Base-by-base conservation (phyloP, 2,113 vertebrate species). In the Lepisosteus osseus region DNA sequence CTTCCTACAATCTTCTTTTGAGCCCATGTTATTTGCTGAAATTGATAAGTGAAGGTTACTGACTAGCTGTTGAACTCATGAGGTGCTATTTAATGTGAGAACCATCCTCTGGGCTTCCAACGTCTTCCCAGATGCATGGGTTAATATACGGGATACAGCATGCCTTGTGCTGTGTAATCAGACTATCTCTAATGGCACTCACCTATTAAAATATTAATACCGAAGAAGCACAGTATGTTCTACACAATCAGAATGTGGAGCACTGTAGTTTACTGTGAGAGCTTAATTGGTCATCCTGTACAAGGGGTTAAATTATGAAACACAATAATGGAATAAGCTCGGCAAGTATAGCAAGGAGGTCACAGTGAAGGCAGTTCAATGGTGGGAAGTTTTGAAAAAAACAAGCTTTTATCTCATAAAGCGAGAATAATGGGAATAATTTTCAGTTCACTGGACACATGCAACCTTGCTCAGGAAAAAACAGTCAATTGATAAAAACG, bases 21-120 rank as follows among this genome's bases (percentile, higher is more conserved):
- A 29, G 61, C 80, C 76, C 70, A 62, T 74, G 70, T 78, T 42
- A 76, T 85, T 83, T 78, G 78, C 72, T 54, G 68, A 73, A 78
- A 83, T 84, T 83, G 85, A 86, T 85, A 85, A 85, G 84, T 83
- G 75, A 75, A 79, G 82, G 87, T 83, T 77, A 78, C 74, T 67
- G 75, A 72, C 69, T 76, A 67, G 79, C 66, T 72, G 61, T 71
- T 54, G 51, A 72, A 74, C 75, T 67, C 40, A 8, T 17, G 29
- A 29, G 29, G 29, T 29, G 29, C 29, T 2, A 29, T 29, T 29
- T 29, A 29, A 1, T 64, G 65, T 62, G n/a, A 72, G 72, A 78
- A 72, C 47, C 9, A 51, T 5, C 47, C 9, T 51, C 9, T 51
- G 47, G 5, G 47, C 47, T 6, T 51, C 47, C 47, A 51, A 51